Evolutionary conservation across 1,140 invertebrate genomes (phyloP), one percentile per base, ranked within the genome.

Genomic region (Drosophila subobscura): DNA sequence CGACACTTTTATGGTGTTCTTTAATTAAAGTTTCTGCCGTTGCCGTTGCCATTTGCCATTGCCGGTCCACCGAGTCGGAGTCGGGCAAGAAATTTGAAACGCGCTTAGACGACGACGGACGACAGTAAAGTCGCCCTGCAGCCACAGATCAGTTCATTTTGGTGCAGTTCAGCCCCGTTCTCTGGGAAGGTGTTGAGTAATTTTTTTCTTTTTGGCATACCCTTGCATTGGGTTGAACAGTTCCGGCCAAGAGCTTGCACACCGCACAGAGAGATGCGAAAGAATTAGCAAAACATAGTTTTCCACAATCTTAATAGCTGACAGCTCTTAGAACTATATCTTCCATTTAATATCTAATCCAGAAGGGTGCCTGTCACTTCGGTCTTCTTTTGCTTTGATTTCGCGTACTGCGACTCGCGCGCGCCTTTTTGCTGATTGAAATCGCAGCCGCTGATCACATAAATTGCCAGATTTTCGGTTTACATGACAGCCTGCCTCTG

Each of bases 1-100:
- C 83, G 83, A 88, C 83, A 88, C 83, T 88, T 88, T 88, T 83
- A 88, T 88, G 79, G 83, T 88, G 83, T 88, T 88, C 83, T 88
- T 88, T 88, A 88, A 88, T 88, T 88, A 88, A 88, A 88, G 71
- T 85, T 66, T 68, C 29, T 73, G 71, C 71, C 71, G 46, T 61
- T 37, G 73, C 55, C 45, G 68, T 55, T 55, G 37, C 37, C 41
- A 10, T 55, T 55, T 27, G 40, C 61, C 14, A 37, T 42, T 53
- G 50, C 41, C 46, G 40, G 33, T 46, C n/a, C n/a, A 20, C 6
- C 22, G 29, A 33, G 50, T 47, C 27, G 55, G 33, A 37, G 29
- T 46, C 52, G 53, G 47, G 46, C 75, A 65, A 70, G 83, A 88
- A 88, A 88, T 83, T 83, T 83, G 83, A 86, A 86, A 81, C 81